Conservation (phyloP, 2,888 invertebrate genomes). For the Leucophenga montana region DNA sequence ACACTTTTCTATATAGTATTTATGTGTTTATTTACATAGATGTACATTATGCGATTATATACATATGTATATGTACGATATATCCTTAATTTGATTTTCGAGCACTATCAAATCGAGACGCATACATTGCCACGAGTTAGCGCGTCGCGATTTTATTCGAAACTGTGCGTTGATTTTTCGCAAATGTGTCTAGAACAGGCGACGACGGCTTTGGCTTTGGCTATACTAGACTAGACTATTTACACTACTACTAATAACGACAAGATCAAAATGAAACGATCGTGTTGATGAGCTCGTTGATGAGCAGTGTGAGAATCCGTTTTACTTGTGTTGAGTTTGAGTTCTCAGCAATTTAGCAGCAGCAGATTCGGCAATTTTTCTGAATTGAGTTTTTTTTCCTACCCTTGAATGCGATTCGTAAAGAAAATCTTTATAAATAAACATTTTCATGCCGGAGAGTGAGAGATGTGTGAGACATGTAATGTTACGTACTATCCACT, state of each 20-base stretch:
- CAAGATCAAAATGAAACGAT: conserved; percentile 4
- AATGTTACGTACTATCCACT: conserved; percentile 15
- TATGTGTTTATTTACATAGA: background rate
- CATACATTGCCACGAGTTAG: conserved; percentile 47
- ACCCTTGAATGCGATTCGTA: conserved; percentile 53
- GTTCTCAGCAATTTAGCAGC: background rate
- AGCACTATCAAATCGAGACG: conserved; percentile 1
- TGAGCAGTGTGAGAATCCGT: conserved; percentile 14
- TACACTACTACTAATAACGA: background rate
- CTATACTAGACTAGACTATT: conserved; percentile 5
- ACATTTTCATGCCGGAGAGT: conserved; percentile 10
- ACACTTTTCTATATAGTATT: background rate
- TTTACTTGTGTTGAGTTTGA: background rate
- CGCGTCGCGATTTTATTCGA: conserved; percentile 62
- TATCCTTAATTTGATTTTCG: conserved; percentile 20
- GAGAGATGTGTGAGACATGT: background rate
- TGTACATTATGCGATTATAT: too few species aligned
- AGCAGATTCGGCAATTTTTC: conserved; percentile 12
- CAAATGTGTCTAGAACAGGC: conserved; percentile 35
- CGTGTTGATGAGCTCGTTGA: conserved; percentile 14
- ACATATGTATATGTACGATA: background rate
- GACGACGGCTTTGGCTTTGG: conserved; percentile 37
- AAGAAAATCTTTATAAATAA: conserved; percentile 19
- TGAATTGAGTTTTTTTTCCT: conserved; percentile 25
- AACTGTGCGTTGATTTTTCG: conserved; percentile 59